Conservation (phyloP, 2,888 invertebrate species). For the Cremastinae sp. region DNA sequence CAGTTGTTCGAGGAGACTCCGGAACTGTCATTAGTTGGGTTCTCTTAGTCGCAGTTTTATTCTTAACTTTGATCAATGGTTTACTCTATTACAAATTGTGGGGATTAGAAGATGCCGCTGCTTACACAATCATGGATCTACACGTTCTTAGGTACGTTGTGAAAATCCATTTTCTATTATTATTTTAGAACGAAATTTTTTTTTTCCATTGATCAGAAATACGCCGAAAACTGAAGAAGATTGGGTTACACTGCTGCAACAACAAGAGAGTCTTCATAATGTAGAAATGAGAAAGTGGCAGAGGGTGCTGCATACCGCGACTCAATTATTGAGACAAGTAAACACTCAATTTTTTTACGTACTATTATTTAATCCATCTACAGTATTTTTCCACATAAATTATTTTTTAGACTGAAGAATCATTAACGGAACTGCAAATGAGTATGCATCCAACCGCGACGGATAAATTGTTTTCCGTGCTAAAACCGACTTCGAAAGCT, state of each 20-base stretch:
- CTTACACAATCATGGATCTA: conserved; percentile 82
- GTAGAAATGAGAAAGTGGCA: conserved; percentile 93
- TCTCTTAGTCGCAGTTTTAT: conserved; percentile 85
- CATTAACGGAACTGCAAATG: conserved; percentile 87
- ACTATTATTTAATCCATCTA: conserved; percentile 34
- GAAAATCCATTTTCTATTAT: not conserved
- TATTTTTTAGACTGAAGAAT: conserved; percentile 86
- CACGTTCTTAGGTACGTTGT: conserved; percentile 81
- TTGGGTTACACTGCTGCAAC: conserved; percentile 90
- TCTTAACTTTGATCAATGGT: conserved; percentile 87
- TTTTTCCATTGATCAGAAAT: conserved; percentile 80
- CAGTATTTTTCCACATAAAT: not conserved
- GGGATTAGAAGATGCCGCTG: conserved; percentile 85
- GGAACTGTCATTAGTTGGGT: conserved; percentile 79
- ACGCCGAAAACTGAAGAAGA: conserved; percentile 89
- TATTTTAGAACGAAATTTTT: not conserved
- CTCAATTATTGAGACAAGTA: conserved; percentile 87
- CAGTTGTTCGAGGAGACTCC: conserved; percentile 68
- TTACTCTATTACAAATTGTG: conserved; percentile 92
- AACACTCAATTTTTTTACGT: conserved; percentile 3
- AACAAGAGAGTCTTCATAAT: conserved; percentile 90
- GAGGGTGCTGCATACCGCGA: conserved; percentile 86
- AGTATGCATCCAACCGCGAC: conserved; percentile 83
- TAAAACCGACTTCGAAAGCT: conserved; percentile 77
- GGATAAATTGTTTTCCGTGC: conserved; percentile 82